Conservation (phyloP, 2,113 vertebrate genomes). For the Syrmaticus mikado region DNA sequence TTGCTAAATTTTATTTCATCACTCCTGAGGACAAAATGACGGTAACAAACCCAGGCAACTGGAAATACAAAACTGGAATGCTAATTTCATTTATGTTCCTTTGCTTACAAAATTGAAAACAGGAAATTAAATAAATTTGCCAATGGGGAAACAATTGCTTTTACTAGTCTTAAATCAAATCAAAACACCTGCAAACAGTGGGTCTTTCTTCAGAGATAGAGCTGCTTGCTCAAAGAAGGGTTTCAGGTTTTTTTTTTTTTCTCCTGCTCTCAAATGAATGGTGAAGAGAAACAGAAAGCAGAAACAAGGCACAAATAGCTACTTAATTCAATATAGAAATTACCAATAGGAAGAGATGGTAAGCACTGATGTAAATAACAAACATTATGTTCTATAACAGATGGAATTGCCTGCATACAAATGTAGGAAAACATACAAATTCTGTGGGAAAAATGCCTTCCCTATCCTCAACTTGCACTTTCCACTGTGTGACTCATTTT, state of each 20-base stretch:
- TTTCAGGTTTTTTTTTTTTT: not conserved
- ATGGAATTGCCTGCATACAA: constrained; percentile 9
- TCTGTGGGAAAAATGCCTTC: not conserved
- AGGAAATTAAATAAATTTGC: constrained; percentile 63
- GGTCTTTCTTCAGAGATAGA: not conserved
- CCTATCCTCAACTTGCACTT: not conserved
- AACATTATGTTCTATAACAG: not conserved
- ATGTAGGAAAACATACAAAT: not conserved
- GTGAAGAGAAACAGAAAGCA: constrained; percentile 55
- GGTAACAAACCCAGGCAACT: constrained; percentile 8
- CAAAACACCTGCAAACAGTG: constrained; percentile 12
- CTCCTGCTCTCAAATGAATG: not conserved
- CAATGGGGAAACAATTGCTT: constrained; percentile 29
- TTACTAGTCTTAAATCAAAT: constrained; percentile 58
- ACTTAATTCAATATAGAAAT: constrained; percentile 60
- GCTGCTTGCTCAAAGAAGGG: not conserved
- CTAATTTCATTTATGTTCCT: constrained; percentile 33
- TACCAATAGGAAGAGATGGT: constrained; percentile 9
- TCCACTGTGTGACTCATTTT: not conserved
- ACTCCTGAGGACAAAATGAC: constrained; percentile 25
- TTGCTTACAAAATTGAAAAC: constrained; percentile 29
- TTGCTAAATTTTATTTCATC: constrained; percentile 50
- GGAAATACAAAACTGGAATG: constrained; percentile 41
- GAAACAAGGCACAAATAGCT: constrained; percentile 43
- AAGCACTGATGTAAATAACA: constrained; percentile 15